Conservation (phyloP, 2,888 invertebrate species). For the Mellilla xanthometata region DNA sequence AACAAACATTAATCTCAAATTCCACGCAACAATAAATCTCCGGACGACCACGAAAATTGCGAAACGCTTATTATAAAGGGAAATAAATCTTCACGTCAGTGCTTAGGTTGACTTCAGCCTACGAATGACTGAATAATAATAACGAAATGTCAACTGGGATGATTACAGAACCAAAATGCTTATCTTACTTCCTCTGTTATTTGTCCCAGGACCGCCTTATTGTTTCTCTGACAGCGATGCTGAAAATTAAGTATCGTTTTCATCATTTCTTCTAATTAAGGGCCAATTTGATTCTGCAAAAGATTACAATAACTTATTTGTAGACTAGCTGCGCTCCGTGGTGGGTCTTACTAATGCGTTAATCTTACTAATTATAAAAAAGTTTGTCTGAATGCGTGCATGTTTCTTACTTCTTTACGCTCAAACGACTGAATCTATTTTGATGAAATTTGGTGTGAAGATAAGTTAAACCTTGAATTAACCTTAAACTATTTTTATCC, state of each 20-base stretch:
- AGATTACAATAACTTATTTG: too few relatives aligned
- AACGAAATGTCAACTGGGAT: conserved; percentile 30
- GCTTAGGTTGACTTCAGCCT: conserved; percentile 13
- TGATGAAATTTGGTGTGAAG: not conserved
- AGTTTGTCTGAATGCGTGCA: too few relatives aligned
- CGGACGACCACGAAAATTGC: conserved; percentile 11
- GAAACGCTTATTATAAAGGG: conserved; percentile 15
- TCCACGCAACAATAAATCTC: conserved; percentile 8
- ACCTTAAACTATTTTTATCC: too few relatives aligned
- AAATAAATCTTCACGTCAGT: conserved; percentile 19
- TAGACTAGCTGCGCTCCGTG: too few relatives aligned
- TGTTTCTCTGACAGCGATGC: conserved; percentile 4
- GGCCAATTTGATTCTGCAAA: too few relatives aligned
- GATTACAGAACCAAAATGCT: conserved; percentile 26
- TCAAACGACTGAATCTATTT: too few relatives aligned
- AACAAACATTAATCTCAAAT: conserved; percentile 8
- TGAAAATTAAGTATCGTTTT: not conserved
- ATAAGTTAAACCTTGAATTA: too few relatives aligned
- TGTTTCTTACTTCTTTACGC: too few relatives aligned
- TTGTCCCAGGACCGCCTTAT: conserved; percentile 11
- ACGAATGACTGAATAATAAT: conserved; percentile 27
- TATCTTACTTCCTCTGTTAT: conserved; percentile 17
- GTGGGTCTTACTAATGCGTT: too few relatives aligned
- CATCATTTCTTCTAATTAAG: too few relatives aligned
- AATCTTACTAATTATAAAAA: too few relatives aligned